These are phyloP conservation scores for Antitype chi DNA, from an alignment of 2,888 invertebrate genomes.

Conservation along the genomic window DNA sequence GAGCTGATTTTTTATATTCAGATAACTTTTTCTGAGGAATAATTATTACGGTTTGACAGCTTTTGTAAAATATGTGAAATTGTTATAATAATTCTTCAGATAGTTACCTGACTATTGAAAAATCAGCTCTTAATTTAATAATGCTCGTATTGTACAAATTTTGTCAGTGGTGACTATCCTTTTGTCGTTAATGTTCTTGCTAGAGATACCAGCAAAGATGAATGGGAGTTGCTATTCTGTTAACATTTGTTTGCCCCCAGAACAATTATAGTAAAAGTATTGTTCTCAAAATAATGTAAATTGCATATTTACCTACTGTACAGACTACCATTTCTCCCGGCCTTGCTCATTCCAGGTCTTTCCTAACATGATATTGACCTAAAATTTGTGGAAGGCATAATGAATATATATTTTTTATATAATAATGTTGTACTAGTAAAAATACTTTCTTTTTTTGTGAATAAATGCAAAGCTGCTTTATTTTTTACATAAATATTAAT, in stretches of 20 bases:
- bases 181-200: not conserved
- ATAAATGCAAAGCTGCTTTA: conserved; percentile 45
- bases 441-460: conserved; percentile 25
- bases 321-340: not conserved
- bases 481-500: conserved; percentile 28
- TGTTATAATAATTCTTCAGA: no score
- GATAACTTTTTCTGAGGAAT: no score
- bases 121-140: not conserved
- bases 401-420: conserved; percentile 33
- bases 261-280: not conserved
- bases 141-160: not conserved
- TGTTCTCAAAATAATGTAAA: not conserved
- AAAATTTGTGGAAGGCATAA: not conserved
- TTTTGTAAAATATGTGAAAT: no score
- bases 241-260: not conserved
- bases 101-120: no score
- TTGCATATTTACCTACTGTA: not conserved
- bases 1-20: no score
- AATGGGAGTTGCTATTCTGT: not conserved
- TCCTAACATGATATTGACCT: not conserved
- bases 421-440: conserved; percentile 7
- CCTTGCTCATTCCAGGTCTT: not conserved
- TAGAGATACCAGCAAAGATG: not conserved
- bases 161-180: not conserved
- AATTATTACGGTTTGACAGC: no score